phyloP scores from a whole-genome alignment of 2,113 vertebrate species.

The Otis tarda region DNA sequence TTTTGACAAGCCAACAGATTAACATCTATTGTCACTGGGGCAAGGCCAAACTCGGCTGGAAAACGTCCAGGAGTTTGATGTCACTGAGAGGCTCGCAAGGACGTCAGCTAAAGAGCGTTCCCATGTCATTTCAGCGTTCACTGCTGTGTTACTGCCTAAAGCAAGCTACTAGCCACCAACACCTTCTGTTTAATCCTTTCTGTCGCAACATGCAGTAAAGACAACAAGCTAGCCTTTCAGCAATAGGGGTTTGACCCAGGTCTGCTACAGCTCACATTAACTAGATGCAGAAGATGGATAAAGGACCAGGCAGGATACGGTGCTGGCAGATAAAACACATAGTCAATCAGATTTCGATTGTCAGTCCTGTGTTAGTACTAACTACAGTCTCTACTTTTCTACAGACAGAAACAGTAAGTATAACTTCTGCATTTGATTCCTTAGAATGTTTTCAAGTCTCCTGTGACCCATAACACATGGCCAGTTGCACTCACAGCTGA shows the following conservation, averaged over 20 bases:
- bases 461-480: rapidly evolving
- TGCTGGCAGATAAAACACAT: background rate
- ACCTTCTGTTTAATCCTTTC: conserved; percentile 12
- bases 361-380: background rate
- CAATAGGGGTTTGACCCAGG: background rate
- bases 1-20: conserved; percentile 69
- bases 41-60: conserved; percentile 50
- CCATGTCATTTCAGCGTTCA: conserved; percentile 36
- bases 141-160: background rate
- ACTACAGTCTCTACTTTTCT: background rate
- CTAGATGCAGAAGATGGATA: background rate
- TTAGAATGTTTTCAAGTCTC: background rate
- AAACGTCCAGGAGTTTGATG: conserved; percentile 55
- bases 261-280: background rate
- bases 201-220: background rate
- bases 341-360: background rate
- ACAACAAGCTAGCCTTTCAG: background rate
- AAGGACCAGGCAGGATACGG: background rate
- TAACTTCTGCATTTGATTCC: background rate
- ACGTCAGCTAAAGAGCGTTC: conserved; percentile 29
- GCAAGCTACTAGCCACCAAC: background rate
- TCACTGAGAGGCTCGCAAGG: background rate
- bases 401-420: background rate
- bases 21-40: conserved; percentile 69
- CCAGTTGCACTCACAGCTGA: background rate